A percentile compares a stretch with the other conserved stretches of the same genome.
Evolutionary conservation across 2,888 invertebrate species (phyloP).

Genomic region (Hedya salicella): DNA sequence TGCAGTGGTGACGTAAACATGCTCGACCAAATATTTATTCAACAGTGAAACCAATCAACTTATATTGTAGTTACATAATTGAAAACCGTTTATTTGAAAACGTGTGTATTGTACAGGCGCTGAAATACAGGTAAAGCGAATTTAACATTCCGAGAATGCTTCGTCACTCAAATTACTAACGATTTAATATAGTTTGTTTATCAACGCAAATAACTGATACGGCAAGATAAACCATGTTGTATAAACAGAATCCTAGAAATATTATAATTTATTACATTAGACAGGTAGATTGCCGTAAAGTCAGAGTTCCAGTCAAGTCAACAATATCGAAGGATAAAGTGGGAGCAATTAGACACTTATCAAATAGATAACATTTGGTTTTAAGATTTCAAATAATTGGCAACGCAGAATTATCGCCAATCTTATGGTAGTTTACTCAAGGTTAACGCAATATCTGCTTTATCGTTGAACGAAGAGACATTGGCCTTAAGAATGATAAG

Average conservation of each 20-base stretch:
- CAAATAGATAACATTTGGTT: no score
- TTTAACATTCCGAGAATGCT: neutral
- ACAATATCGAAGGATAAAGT: no score
- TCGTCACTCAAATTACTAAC: neutral
- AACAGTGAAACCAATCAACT: slow-evolving; percentile 28
- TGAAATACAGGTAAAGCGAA: neutral
- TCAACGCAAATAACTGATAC: neutral
- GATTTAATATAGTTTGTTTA: neutral
- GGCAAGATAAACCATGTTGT: neutral
- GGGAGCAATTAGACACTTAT: no score
- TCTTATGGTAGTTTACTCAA: slow-evolving; percentile 45
- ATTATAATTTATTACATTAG: no score
- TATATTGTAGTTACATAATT: slow-evolving; percentile 24
- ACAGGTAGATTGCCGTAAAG: no score
- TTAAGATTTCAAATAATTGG: neutral
- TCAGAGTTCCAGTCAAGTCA: no score
- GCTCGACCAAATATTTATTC: slow-evolving; percentile 31
- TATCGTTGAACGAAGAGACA: neutral
- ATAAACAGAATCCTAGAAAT: no score
- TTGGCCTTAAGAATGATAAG: neutral
- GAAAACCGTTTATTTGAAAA: neutral
- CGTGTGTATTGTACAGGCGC: neutral
- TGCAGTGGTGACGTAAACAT: slow-evolving; percentile 32
- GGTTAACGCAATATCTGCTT: slow-evolving; percentile 49
- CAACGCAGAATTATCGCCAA: neutral